Evolutionary conservation across 2,888 invertebrate genomes (phyloP), one percentile per base, ranked within the genome.

Genomic region (Troglohyphantes excavatus): DNA sequence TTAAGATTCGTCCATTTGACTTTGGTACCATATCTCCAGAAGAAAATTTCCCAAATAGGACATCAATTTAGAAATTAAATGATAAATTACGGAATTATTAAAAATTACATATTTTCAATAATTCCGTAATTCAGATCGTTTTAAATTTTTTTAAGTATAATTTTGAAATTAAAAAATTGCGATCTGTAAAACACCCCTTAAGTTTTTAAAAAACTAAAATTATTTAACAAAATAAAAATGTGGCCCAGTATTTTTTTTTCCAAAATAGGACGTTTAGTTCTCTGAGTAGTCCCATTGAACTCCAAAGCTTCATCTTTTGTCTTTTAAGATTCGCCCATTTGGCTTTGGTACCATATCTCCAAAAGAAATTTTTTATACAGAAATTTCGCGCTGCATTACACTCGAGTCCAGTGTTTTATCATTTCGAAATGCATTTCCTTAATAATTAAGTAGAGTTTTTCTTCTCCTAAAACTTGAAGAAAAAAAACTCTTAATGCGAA

Each of bases 321-420:
- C 59, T 39, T 78, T 17, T 11, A 33, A 72, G 70, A 78, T 78
- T 78, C 59, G 43, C 67, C 39, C 70, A 61, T 79, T 84, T 87
- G 61, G 26, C 79, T 87, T 59, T 70, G 53, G 70, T 65, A 70
- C 59, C 68, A 85, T 29, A 85, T 85, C 79, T 67, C 53, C 72
- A 63, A 73, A 79, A 87, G 87, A 87, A 87, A 72, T 79, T 79
- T 81, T 29, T 65, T 26, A 65, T 63, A 43, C 79, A 76, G 76
- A 85, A 70, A 86, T 86, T 86, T 86, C 59, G 26, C 78, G 85
- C 85, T 70, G 76, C 85, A 86, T 86, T 86, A 86, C 85, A 70
- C 85, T 33, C 17, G 78, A 59, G 67, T 68, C 67, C 76, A 85
- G 68, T 85, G 70, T 70, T 79, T 79, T 79, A 76, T 33, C 53